Conservation (phyloP, 1,140 invertebrate species). For the Anagrus nilaparvatae region DNA sequence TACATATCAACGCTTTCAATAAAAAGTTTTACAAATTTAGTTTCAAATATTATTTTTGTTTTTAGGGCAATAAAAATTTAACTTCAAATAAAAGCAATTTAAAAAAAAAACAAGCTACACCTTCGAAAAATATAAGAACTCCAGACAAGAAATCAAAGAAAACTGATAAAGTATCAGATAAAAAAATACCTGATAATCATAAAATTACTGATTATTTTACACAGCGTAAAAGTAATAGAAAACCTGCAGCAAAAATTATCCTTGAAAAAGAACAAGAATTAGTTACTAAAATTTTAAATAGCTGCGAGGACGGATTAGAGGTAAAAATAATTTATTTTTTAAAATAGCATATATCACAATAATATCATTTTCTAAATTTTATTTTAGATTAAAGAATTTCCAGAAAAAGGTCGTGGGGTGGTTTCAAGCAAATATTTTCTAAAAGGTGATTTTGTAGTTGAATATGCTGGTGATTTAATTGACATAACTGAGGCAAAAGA, state of each 20-base stretch:
- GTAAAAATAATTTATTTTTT: slow-evolving; percentile 38
- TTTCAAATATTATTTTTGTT: no score
- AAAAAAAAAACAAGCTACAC: no score
- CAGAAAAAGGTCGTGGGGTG: slow-evolving; percentile 66
- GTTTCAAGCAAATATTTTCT: slow-evolving; percentile 67
- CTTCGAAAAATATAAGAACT: no score
- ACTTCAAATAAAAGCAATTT: no score
- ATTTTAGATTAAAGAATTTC: slow-evolving; percentile 55
- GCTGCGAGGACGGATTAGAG: slow-evolving; percentile 74
- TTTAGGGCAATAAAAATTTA: no score
- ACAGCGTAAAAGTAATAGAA: slow-evolving; percentile 76
- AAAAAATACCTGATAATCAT: no score
- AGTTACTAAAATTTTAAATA: slow-evolving; percentile 64
- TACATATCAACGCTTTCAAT: no score
- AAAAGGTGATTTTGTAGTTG: slow-evolving; percentile 90
- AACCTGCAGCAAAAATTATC: slow-evolving; percentile 71
- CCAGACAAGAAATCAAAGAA: no score
- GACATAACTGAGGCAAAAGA: slow-evolving; percentile 68
- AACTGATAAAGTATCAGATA: no score
- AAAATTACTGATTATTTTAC: slow-evolving; percentile 86
- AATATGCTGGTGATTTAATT: slow-evolving; percentile 93
- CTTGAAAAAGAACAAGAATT: slow-evolving; percentile 75
- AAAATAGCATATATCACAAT: not conserved
- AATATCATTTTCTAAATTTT: slow-evolving; percentile 8
- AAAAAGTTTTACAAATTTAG: no score